These are phyloP conservation scores for Metacarcinus magister DNA, from an alignment of 2,888 invertebrate species.

Conservation along the genomic window DNA sequence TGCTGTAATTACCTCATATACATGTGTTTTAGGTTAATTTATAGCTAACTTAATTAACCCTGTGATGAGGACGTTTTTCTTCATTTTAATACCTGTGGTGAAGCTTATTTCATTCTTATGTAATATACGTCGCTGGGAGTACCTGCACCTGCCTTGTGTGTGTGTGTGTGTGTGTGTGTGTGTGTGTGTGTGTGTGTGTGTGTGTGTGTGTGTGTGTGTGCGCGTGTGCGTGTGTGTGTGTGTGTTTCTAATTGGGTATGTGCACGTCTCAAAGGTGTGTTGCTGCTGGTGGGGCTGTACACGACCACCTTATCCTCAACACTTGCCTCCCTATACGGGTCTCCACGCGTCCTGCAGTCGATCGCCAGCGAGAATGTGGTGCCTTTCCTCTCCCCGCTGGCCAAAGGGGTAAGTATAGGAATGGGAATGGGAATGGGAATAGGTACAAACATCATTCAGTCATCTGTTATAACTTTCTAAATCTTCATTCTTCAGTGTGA, in stretches of 20 bases:
- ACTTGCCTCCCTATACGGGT: constrained; percentile 97
- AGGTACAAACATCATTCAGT: background rate
- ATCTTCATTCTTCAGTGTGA: background rate
- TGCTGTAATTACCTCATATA: background rate
- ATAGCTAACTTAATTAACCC: background rate
- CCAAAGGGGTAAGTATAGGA: constrained; percentile 91
- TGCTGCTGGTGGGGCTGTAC: constrained; percentile 95
- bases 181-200: constrained; percentile 60
- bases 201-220: constrained; percentile 26
- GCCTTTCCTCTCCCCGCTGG: constrained; percentile 93
- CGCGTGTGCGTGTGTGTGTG: background rate
- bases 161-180: constrained; percentile 44
- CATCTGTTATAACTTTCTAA: background rate
- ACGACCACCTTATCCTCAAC: constrained; percentile 98
- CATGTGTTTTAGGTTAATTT: background rate
- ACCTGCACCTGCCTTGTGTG: no score
- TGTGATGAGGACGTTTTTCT: background rate
- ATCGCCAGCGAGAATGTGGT: constrained; percentile 98
- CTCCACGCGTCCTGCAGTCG: constrained; percentile 96
- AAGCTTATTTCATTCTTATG: background rate
- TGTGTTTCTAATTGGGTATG: background rate
- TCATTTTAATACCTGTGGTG: background rate
- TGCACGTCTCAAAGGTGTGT: constrained; percentile 86
- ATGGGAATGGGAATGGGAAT: background rate
- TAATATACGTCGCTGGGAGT: background rate